Evolutionary conservation across 1,140 invertebrate genomes (phyloP).

Genomic region (Macrostomum lignano): DNA sequence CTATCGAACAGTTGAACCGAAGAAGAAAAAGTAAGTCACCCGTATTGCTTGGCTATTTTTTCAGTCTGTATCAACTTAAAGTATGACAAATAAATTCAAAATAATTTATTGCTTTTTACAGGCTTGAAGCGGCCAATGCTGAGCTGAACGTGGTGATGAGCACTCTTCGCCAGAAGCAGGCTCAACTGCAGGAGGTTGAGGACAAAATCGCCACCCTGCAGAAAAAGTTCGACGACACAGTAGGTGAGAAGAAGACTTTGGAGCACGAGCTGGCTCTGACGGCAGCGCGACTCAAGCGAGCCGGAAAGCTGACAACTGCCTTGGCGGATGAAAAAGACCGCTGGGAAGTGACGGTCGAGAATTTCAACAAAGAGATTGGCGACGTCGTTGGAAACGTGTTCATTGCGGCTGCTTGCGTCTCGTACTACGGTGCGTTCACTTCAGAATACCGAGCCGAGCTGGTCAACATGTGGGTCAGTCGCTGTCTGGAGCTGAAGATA

Average conservation of each 20-base stretch:
- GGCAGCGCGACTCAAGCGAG: constrained; percentile 42
- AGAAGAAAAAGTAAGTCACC: constrained; percentile 39
- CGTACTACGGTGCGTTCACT: constrained; percentile 28
- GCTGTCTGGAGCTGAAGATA: constrained; percentile 19
- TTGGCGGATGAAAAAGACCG: constrained; percentile 49
- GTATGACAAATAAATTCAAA: too few relatives aligned
- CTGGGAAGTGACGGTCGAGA: constrained; percentile 45
- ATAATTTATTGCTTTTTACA: constrained; percentile 23
- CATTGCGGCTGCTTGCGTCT: constrained; percentile 26
- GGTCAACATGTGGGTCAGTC: constrained; percentile 9
- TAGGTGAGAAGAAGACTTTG: constrained; percentile 33
- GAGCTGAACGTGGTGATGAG: constrained; percentile 24
- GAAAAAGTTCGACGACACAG: constrained; percentile 27
- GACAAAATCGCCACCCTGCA: constrained; percentile 26
- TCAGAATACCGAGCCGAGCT: constrained; percentile 8
- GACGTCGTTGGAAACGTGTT: constrained; percentile 29
- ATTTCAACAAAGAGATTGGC: constrained; percentile 20
- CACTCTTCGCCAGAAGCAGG: constrained; percentile 22
- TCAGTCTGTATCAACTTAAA: too few relatives aligned
- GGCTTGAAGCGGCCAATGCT: constrained; percentile 32
- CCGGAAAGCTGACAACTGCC: constrained; percentile 49
- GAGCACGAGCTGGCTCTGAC: constrained; percentile 41
- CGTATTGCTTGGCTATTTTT: not conserved
- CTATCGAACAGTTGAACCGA: constrained; percentile 32
- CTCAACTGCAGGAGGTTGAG: constrained; percentile 22